Percentiles rank a stretch among this genome's conserved stretches.
phyloP scores from a whole-genome alignment of 1,140 invertebrate genomes.

The Heliconius congener region DNA sequence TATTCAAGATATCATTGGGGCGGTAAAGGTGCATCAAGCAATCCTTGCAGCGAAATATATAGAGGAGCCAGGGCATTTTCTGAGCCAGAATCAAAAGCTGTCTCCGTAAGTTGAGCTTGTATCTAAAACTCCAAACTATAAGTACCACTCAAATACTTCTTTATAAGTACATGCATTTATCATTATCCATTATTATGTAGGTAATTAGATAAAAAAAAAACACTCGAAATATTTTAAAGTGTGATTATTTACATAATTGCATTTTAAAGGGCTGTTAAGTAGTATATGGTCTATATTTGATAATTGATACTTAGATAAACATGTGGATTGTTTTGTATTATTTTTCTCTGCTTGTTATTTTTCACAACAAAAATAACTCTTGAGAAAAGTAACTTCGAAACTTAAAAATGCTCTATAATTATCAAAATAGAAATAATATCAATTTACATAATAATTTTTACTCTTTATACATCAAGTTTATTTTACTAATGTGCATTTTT shows the following conservation, averaged over 20 bases:
- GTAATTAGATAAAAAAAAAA: background rate
- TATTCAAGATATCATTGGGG: conserved; percentile 88
- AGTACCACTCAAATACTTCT: background rate
- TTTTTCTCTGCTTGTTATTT: background rate
- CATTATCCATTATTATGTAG: conserved; percentile 1
- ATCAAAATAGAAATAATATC: no score
- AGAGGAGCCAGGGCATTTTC: conserved; percentile 94
- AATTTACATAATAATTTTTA: no score
- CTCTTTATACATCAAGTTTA: no score
- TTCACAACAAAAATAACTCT: background rate
- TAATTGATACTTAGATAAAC: background rate
- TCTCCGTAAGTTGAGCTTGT: conserved; percentile 80
- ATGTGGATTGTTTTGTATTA: background rate
- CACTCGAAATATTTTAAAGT: background rate
- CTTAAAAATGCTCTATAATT: no score
- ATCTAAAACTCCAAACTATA: background rate
- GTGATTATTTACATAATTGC: background rate
- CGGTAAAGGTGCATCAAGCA: conserved; percentile 89
- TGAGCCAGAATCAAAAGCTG: conserved; percentile 93
- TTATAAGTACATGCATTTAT: background rate
- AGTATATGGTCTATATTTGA: background rate
- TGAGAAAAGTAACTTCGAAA: no score
- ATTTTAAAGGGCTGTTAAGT: background rate
- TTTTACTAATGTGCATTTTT: no score
- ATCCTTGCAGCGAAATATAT: conserved; percentile 95